Evolutionary conservation across 1,140 invertebrate genomes (phyloP), one percentile per base, ranked within the genome.

Genomic region (Marisa cornuarietis): DNA sequence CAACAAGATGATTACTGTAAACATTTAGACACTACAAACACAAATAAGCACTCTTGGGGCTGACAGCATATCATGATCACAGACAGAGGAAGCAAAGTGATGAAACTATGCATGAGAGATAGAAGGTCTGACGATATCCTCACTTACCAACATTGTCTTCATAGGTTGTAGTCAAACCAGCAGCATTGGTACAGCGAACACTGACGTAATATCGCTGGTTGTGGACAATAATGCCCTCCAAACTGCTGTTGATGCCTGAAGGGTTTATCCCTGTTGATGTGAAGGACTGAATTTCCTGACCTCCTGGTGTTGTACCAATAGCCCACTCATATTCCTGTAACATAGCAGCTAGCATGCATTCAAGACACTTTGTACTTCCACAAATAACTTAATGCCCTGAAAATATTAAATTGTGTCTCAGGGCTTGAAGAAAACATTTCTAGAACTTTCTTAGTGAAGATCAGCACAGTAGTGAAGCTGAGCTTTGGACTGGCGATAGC

Each of bases 241-340:
- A 75, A n/a, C 76, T 73, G 22, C 24, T 68, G 73, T 86, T 86
- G n/a, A 78, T 81, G 26, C 82, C 83, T 14, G 80, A 68, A 13
- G 83, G 65, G 54, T 82, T 79, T 9, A 68, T 31, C 9, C 83
- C 82, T 65, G 68, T 78, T 20, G 83, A 84, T 18, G 73, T 77
- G 31, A 74, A 86, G n/a, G 62, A 63, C 75, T 84, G 83, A 4
- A 86, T 58, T n/a, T 86, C 83, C 71, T 76, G 24, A 22, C 71
- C 79, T 0, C 83, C 83, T 73, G 73, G 62, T 65, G 79, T 76
- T 31, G 82, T 84, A 20, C 85, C 85, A 24, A 86, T 86, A 49
- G 82, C 82, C 85, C 85, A 86, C 22, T 71, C 22, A 66, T 84
- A 83, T 16, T 86, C 83, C 85, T 86, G 71, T 18, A 80, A 68